Base-by-base conservation (phyloP, 2,888 invertebrate species). In the Netelia fuscicornis region DNA sequence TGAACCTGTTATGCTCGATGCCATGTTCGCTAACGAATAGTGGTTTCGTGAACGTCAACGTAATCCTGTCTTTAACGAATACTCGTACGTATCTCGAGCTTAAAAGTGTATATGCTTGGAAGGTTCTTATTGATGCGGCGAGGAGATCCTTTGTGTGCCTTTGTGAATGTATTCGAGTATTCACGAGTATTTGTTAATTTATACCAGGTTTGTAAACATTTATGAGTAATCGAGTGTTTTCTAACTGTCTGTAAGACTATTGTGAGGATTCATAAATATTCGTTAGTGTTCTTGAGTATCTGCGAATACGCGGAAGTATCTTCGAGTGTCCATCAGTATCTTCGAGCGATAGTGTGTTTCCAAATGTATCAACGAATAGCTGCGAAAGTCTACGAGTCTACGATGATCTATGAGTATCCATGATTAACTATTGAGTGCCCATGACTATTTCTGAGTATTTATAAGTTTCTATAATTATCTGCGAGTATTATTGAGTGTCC, bases 1-100 rank as follows among this genome's bases (percentile, higher is more conserved):
- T 67, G 58, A 80, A 74, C 67, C 54, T 60, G 30, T 65, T 58
- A 48, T 68, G 13, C 54, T 37, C 54, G 42, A 79, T 71, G 64
- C 64, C 42, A 30, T 79, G 2, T 65, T n/a, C 54, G 54, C 44
- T 64, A 58, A 79, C 37, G 64, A 64, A 37, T 62, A 54, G 70
- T 78, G 2, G 23, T 20, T 78, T 52, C 48, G 23, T 1, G 17
- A 54, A 20, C 9, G 37, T 64, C 48, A 52, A 13, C n/a, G n/a
- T 52, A 30, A 64, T 75, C 52, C 65, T 30, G 8, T 20, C 37
- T 13, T 54, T 30, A 2, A 62, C 30, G 10, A 8, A 13, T 37
- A 37, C 37, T 6, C 1, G 37, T 3, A 37, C 6, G 6, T 37
- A 37, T 0, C 37, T 1, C 37, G 37, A 37, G 37, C 37, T 30